phyloP scores from a whole-genome alignment of 2,797 vertebrate species.

The Rhinatrema bivittatum region DNA sequence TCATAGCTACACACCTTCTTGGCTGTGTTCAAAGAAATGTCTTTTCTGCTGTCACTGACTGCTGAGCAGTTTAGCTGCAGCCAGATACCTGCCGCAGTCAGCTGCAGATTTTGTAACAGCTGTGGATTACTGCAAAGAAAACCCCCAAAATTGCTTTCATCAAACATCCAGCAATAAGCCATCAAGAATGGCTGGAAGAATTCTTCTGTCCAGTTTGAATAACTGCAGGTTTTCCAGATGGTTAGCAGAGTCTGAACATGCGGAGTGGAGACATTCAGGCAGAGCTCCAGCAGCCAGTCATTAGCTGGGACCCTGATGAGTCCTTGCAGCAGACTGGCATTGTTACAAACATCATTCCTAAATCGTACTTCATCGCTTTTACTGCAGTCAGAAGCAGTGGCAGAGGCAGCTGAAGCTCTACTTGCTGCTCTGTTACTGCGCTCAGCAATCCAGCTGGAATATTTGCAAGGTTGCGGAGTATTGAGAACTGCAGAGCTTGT shows the following conservation, averaged over 20 bases:
- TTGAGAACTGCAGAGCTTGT: too few relatives aligned
- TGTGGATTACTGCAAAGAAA: too few relatives aligned
- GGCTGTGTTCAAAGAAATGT: too few relatives aligned
- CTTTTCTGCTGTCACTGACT: too few relatives aligned
- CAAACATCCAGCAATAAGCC: conserved; percentile 63
- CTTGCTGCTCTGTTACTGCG: too few relatives aligned
- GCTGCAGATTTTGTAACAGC: too few relatives aligned
- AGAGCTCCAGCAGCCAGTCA: conserved; percentile 56
- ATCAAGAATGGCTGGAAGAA: conserved; percentile 44
- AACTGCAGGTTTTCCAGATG: conserved; percentile 48
- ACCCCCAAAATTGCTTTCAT: conserved; percentile 52
- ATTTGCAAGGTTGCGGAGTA: too few relatives aligned
- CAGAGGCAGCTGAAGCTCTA: too few relatives aligned
- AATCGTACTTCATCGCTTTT: conserved; percentile 57
- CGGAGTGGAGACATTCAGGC: conserved; percentile 38
- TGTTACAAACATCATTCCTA: conserved; percentile 52
- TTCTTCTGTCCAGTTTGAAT: conserved; percentile 48
- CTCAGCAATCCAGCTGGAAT: too few relatives aligned
- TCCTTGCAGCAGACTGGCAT: conserved; percentile 49
- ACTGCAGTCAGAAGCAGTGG: conserved; percentile 60
- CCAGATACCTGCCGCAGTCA: too few relatives aligned
- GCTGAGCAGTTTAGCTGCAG: too few relatives aligned
- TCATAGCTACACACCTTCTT: too few relatives aligned
- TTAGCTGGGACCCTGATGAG: conserved; percentile 65
- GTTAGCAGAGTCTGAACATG: conserved; percentile 15